These are phyloP conservation scores for Philopedon plagiatum DNA, from an alignment of 2,888 invertebrate species.

Conservation along the genomic window DNA sequence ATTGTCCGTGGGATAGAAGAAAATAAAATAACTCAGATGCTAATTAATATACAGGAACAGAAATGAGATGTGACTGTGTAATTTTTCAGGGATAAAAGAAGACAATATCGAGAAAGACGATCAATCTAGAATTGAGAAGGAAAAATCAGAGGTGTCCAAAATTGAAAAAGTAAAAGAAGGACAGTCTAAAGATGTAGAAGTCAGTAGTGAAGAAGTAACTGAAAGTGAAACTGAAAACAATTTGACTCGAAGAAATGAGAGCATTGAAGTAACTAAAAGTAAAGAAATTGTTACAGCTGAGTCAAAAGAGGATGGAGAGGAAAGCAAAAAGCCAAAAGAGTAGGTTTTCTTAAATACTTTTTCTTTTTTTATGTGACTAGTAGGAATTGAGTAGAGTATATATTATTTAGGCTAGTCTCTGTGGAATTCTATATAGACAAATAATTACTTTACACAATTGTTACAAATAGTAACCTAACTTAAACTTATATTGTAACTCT, in stretches of 20 bases:
- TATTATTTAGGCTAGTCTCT: not conserved
- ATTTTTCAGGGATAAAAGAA: slow-evolving; percentile 11
- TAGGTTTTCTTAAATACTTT: slow-evolving; percentile 2
- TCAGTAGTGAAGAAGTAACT: not conserved
- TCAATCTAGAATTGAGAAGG: slow-evolving; percentile 3
- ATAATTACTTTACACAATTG: not conserved
- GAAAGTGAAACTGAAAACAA: slow-evolving; percentile 3
- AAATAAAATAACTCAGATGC: not conserved
- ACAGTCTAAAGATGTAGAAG: not conserved
- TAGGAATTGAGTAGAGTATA: not conserved
- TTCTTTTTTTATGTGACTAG: not conserved
- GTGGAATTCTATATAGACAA: not conserved
- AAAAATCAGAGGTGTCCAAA: not conserved
- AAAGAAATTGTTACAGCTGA: not conserved
- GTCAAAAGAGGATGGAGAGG: slow-evolving; percentile 17
- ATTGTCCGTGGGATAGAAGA: too few relatives aligned
- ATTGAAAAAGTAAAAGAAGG: not conserved
- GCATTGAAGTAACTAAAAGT: slow-evolving; percentile 20
- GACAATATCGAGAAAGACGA: not conserved
- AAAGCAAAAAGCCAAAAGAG: slow-evolving; percentile 30
- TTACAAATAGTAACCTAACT: not conserved
- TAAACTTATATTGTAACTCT: too few relatives aligned
- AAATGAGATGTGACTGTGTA: too few relatives aligned
- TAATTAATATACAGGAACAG: not conserved
- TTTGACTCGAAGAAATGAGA: not conserved